Conservation (phyloP, 2,888 invertebrate genomes). For the Rhynchonema sp. region DNA sequence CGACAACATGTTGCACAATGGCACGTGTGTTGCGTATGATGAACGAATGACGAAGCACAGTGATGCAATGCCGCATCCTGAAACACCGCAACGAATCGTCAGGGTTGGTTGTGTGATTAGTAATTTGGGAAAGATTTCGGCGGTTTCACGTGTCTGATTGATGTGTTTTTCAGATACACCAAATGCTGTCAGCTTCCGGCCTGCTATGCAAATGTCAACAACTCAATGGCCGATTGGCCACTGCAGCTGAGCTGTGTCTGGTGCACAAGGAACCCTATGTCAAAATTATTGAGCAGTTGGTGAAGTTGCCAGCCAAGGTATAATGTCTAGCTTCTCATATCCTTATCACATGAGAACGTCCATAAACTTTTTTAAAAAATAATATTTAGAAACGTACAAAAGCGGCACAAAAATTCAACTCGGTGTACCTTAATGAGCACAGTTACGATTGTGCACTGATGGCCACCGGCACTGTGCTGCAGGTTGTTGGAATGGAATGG, state of each 20-base stretch:
- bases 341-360: not conserved
- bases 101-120: no score
- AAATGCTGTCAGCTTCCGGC: no score
- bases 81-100: no score
- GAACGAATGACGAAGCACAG: no score
- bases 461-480: slow-evolving; percentile 2
- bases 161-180: no score
- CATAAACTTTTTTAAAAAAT: not conserved
- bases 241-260: not conserved
- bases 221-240: not conserved
- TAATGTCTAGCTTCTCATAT: no score
- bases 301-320: not conserved
- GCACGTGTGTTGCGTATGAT: no score
- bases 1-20: no score
- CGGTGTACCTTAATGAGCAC: not conserved
- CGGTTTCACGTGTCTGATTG: no score
- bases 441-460: slow-evolving; percentile 1
- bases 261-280: not conserved
- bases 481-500: not conserved
- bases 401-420: not conserved
- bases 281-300: not conserved
- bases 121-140: no score
- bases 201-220: no score
- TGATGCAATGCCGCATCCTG: no score
- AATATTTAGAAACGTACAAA: not conserved